Conservation (phyloP, 2,797 vertebrate species). For the Centroberyx gerrardi region DNA sequence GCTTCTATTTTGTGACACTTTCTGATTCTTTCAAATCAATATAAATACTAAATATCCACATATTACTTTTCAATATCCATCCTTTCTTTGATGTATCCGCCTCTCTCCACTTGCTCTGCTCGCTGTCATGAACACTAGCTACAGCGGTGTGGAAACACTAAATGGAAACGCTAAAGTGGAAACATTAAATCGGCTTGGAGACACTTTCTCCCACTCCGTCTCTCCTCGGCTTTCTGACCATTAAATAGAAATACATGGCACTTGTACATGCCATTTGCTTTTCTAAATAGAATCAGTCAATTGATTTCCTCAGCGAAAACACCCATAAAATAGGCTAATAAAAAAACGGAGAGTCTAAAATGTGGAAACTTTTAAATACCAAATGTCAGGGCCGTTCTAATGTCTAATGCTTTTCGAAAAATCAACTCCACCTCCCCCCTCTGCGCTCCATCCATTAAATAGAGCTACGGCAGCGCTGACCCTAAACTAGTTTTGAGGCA, state of each 20-base stretch:
- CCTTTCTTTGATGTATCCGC: not conserved
- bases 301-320: slow-evolving; percentile 34
- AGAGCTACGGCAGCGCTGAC: slow-evolving; percentile 43
- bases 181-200: slow-evolving; percentile 56
- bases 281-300: slow-evolving; percentile 60
- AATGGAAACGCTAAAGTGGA: too few species aligned
- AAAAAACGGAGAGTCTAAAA: slow-evolving; percentile 52
- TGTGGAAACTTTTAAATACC: slow-evolving; percentile 65
- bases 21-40: too few species aligned
- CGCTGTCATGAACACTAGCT: slow-evolving; percentile 40
- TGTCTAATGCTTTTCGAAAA: slow-evolving; percentile 73
- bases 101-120: slow-evolving; percentile 1
- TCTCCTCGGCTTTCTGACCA: slow-evolving; percentile 52
- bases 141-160: slow-evolving; percentile 32
- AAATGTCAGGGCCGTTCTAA: slow-evolving; percentile 63
- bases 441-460: slow-evolving; percentile 60
- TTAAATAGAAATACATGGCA: slow-evolving; percentile 46
- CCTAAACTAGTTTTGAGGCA: slow-evolving; percentile 69
- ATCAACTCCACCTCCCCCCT: slow-evolving; percentile 55
- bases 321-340: slow-evolving; percentile 53
- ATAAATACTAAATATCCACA: too few species aligned
- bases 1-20: too few species aligned
- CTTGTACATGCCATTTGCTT: slow-evolving; percentile 60
- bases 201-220: slow-evolving; percentile 41
- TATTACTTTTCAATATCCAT: too few species aligned